Base-by-base conservation (phyloP, 2,888 invertebrate genomes). In the Tetragonisca angustula region DNA sequence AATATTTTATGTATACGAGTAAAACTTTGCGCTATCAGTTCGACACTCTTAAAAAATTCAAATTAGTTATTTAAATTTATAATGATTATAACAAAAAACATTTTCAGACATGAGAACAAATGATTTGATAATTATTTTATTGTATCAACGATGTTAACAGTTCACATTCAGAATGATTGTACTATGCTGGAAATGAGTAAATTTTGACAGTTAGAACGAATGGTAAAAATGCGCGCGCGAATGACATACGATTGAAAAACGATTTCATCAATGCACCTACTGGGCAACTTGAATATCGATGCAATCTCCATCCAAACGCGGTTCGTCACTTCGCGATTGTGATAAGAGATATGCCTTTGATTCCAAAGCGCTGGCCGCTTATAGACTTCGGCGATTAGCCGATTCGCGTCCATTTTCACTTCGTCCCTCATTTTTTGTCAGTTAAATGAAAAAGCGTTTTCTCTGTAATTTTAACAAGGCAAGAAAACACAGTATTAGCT, bases 361-460 rank as follows among this genome's bases (percentile, higher is more conserved):
- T 95, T 94, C 95, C 95, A 95, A 64, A 95, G 93, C 54, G 94
- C 94, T 80, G 94, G 93, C 83, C 94, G 91, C 86, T 93, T 94
- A 83, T 93, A 92, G 68, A 95, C 94, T 83, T 94, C 94, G 72
- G 93, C 89, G 88, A 95, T 95, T 85, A 95, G 91, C 88, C 92
- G 93, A 86, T 92, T 92, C 76, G 94, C 93, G 91, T 95, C 94
- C 93, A 94, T 93, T 83, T 93, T 93, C 87, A 91, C 90, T 81
- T 94, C 92, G 79, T 92, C 92, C 81, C 90, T 91, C 93, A 93
- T 93, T 62, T 62, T 79, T 88, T 68, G 5, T 11, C 56, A 65
- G 24, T 49, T 32, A 62, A 54, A 52, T 54, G 24, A 56, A 59
- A 70, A 21, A 56, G 27, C 49, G 50, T 50, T 75, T 67, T 65